phyloP scores from a whole-genome alignment of 2,888 invertebrate genomes.

The Prenolepis imparis region DNA sequence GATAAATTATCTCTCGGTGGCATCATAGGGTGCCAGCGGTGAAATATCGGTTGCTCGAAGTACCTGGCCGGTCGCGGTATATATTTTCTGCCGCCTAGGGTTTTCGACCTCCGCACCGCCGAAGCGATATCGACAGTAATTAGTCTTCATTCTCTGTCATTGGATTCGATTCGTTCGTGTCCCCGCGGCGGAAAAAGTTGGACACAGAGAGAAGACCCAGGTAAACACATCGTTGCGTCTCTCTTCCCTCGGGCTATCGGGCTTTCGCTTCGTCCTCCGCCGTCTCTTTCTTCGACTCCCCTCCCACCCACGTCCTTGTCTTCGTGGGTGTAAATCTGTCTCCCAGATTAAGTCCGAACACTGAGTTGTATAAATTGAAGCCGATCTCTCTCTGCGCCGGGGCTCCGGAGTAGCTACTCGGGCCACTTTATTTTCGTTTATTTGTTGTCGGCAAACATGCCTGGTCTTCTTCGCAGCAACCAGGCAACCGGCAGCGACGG shows the following conservation, averaged over 20 bases:
- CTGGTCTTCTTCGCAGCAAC: slow-evolving; percentile 74
- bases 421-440: slow-evolving; percentile 83
- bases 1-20: slow-evolving; percentile 50
- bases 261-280: slow-evolving; percentile 32
- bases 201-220: slow-evolving; percentile 46
- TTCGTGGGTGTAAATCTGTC: slow-evolving; percentile 82
- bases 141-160: slow-evolving; percentile 73
- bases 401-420: slow-evolving; percentile 74
- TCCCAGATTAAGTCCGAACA: slow-evolving; percentile 82
- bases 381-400: slow-evolving; percentile 78
- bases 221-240: slow-evolving; percentile 74
- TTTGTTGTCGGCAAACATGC: slow-evolving; percentile 82
- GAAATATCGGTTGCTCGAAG: slow-evolving; percentile 69
- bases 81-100: slow-evolving; percentile 58
- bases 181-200: slow-evolving; percentile 63
- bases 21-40: slow-evolving; percentile 54
- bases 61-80: slow-evolving; percentile 62
- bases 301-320: slow-evolving; percentile 61
- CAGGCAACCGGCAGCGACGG: slow-evolving; percentile 57
- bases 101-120: slow-evolving; percentile 61
- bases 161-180: slow-evolving; percentile 67
- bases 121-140: slow-evolving; percentile 70
- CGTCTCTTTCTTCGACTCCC: slow-evolving; percentile 25
- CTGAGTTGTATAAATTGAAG: slow-evolving; percentile 83
- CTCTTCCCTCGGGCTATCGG: slow-evolving; percentile 60